Conservation (phyloP, 2,113 vertebrate genomes). For the Acrocephalus arundinaceus region DNA sequence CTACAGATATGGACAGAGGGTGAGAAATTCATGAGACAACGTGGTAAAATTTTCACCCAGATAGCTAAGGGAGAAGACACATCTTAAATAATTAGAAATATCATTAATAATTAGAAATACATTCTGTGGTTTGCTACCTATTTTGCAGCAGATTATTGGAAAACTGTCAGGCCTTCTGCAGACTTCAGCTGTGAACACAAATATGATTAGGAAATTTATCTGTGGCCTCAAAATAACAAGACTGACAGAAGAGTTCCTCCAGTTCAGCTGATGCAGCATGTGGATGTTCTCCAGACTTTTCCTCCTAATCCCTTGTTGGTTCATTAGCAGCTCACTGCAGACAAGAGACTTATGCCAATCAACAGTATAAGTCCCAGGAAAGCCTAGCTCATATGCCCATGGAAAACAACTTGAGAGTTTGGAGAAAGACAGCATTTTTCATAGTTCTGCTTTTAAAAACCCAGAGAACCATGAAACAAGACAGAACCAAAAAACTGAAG, state of each 20-base stretch:
- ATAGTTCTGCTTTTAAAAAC: background rate
- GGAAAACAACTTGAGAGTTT: slow-evolving; percentile 13
- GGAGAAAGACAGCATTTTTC: background rate
- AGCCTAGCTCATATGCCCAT: background rate
- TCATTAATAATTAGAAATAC: background rate
- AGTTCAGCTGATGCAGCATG: slow-evolving; percentile 16
- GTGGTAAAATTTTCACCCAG: background rate
- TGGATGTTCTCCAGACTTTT: slow-evolving; percentile 9
- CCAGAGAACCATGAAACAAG: background rate
- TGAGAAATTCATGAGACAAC: background rate
- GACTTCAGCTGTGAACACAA: background rate
- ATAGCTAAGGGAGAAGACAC: background rate
- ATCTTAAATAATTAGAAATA: background rate
- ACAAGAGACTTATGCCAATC: background rate
- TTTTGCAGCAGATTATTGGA: background rate
- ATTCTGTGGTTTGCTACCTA: background rate
- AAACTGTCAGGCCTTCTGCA: background rate
- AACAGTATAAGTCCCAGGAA: slow-evolving; percentile 3
- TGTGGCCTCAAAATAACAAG: background rate
- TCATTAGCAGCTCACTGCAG: slow-evolving; percentile 51
- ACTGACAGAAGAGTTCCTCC: slow-evolving; percentile 24
- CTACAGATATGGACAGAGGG: background rate
- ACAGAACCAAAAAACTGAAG: background rate
- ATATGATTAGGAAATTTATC: background rate
- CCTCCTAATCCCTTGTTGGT: slow-evolving; percentile 30